These are phyloP conservation scores for Enhydra lutris DNA, from an alignment of 2,113 vertebrate genomes.

Conservation along the genomic window DNA sequence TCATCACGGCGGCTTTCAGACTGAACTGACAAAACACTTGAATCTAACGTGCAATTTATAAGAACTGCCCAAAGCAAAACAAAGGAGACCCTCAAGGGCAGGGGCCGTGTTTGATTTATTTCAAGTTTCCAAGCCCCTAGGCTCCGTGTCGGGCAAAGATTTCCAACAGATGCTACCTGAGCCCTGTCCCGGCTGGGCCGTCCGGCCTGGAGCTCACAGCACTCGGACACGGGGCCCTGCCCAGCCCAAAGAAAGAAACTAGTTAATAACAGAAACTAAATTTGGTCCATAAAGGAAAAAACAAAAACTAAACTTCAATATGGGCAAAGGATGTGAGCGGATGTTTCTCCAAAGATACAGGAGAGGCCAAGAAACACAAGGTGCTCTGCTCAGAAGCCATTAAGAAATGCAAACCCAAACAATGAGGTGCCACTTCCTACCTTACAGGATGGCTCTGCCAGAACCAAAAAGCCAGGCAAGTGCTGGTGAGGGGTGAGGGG, in stretches of 20 bases:
- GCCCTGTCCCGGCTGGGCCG: background rate
- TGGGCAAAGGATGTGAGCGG: background rate
- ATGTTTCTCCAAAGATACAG: background rate
- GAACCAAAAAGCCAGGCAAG: background rate
- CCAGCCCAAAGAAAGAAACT: background rate
- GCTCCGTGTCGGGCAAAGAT: background rate
- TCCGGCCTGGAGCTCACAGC: background rate
- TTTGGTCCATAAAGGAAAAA: background rate
- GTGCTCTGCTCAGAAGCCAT: background rate
- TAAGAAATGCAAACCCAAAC: background rate
- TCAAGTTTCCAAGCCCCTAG: background rate
- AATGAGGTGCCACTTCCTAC: background rate
- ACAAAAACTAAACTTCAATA: conserved; percentile 5
- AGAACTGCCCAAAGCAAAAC: background rate
- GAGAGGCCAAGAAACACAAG: background rate
- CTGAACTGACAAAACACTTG: background rate
- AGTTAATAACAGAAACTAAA: background rate
- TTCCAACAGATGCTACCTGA: background rate
- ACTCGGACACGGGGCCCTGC: background rate
- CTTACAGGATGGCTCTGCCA: background rate
- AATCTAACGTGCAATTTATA: background rate
- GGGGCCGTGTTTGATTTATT: background rate
- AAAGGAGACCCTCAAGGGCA: background rate
- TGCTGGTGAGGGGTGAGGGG: background rate
- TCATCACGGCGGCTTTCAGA: background rate